These are phyloP conservation scores for Ceryle rudis DNA, from an alignment of 2,797 vertebrate genomes.

Conservation along the genomic window DNA sequence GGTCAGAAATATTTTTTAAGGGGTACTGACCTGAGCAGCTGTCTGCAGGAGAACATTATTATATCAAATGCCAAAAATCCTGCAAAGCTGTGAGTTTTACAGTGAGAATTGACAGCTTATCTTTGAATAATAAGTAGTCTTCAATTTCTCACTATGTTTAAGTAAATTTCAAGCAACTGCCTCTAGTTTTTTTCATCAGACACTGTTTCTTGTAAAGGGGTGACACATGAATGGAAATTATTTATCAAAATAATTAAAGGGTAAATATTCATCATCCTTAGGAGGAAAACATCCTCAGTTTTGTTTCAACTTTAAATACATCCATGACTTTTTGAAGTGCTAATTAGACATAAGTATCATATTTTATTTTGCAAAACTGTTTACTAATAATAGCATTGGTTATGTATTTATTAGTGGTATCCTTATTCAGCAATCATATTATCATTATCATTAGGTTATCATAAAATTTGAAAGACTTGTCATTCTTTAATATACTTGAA, in stretches of 20 bases:
- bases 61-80: background rate
- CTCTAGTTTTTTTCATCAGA: background rate
- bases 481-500: conserved; percentile 28
- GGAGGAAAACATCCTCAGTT: background rate
- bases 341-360: background rate
- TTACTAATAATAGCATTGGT: conserved; percentile 38
- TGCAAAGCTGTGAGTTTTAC: background rate
- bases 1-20: background rate
- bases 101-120: background rate
- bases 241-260: background rate
- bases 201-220: background rate
- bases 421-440: conserved; percentile 30
- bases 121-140: background rate
- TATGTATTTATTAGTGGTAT: conserved; percentile 39
- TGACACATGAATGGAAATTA: background rate
- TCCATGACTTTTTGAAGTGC: background rate
- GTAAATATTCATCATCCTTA: background rate
- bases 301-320: background rate
- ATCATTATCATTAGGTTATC: conserved; percentile 31
- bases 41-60: background rate
- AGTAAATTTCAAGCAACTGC: background rate
- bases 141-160: background rate
- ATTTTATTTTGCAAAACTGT: conserved; percentile 25
- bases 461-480: conserved; percentile 54
- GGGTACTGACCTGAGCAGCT: background rate